These are phyloP conservation scores for Sarcophaga peregrina DNA, from an alignment of 1,140 invertebrate species.

Conservation along the genomic window DNA sequence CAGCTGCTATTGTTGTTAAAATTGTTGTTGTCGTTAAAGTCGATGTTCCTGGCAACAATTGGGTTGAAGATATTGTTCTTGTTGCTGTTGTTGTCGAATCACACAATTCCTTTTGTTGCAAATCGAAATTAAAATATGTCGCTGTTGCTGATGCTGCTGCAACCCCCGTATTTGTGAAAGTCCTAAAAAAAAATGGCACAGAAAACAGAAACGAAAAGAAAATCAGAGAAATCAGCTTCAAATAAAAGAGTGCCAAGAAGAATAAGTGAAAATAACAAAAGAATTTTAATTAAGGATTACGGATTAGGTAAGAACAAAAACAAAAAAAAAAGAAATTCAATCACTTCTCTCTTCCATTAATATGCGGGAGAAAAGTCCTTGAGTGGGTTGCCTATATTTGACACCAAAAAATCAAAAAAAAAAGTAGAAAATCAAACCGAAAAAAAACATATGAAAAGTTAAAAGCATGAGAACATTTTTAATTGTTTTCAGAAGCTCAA, in stretches of 20 bases:
- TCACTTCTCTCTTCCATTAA: too few relatives aligned
- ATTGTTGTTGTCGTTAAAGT: constrained; percentile 31
- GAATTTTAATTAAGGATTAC: constrained; percentile 24
- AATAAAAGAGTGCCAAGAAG: too few relatives aligned
- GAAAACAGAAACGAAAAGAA: not conserved
- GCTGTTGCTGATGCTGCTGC: not conserved
- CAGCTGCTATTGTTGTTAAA: constrained; percentile 43
- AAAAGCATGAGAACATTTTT: too few relatives aligned
- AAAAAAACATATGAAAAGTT: too few relatives aligned
- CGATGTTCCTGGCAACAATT: constrained; percentile 34
- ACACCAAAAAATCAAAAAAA: too few relatives aligned
- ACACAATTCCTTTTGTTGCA: constrained; percentile 37
- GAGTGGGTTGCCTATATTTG: too few relatives aligned
- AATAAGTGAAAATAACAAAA: not conserved
- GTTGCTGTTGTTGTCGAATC: constrained; percentile 48
- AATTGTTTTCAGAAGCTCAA: too few relatives aligned
- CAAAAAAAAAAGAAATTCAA: not conserved
- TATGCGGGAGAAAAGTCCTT: too few relatives aligned
- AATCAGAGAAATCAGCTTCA: not conserved
- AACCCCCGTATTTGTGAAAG: not conserved
- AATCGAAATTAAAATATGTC: constrained; percentile 43
- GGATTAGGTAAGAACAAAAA: not conserved
- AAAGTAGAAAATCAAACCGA: too few relatives aligned
- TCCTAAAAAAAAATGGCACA: constrained; percentile 13
- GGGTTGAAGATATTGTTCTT: constrained; percentile 48